A percentile compares a stretch with the other conserved stretches of the same genome.
Evolutionary conservation across 2,797 vertebrate species (phyloP).

Genomic region (Oophaga sylvatica): DNA sequence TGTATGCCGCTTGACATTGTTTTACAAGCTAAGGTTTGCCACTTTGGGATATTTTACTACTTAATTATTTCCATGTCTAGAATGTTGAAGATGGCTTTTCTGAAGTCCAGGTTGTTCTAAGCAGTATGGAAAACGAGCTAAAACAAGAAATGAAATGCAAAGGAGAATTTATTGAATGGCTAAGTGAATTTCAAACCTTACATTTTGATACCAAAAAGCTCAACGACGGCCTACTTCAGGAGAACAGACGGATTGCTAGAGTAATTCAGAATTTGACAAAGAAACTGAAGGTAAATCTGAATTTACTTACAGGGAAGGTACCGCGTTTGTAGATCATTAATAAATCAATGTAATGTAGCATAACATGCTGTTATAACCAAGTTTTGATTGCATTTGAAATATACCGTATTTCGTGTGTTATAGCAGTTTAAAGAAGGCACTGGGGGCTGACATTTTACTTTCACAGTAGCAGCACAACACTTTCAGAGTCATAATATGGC

Average conservation of each 20-base stretch:
- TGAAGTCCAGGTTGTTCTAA: slow-evolving; percentile 69
- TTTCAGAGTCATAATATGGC: too few species aligned
- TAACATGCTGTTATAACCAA: too few species aligned
- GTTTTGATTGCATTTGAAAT: too few species aligned
- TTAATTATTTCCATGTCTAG: slow-evolving; percentile 7
- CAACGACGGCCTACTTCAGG: slow-evolving; percentile 67
- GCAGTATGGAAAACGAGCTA: slow-evolving; percentile 66
- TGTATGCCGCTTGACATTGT: background rate
- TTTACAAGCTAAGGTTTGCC: too few species aligned
- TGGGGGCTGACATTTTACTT: too few species aligned
- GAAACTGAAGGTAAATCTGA: slow-evolving; percentile 66
- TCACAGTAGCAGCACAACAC: too few species aligned
- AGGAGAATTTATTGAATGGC: slow-evolving; percentile 66
- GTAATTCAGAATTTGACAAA: slow-evolving; percentile 65
- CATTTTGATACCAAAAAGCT: slow-evolving; percentile 66
- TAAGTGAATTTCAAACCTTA: slow-evolving; percentile 65
- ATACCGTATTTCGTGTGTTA: too few species aligned
- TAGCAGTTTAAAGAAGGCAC: too few species aligned
- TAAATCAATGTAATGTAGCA: too few species aligned
- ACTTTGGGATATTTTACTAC: background rate
- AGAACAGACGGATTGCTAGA: slow-evolving; percentile 67
- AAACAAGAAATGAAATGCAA: slow-evolving; percentile 68
- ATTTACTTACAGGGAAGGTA: too few species aligned
- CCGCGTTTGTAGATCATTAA: too few species aligned
- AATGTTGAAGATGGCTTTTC: slow-evolving; percentile 65